phyloP scores from a whole-genome alignment of 2,888 invertebrate species.

The Lepidochitona cinerea region DNA sequence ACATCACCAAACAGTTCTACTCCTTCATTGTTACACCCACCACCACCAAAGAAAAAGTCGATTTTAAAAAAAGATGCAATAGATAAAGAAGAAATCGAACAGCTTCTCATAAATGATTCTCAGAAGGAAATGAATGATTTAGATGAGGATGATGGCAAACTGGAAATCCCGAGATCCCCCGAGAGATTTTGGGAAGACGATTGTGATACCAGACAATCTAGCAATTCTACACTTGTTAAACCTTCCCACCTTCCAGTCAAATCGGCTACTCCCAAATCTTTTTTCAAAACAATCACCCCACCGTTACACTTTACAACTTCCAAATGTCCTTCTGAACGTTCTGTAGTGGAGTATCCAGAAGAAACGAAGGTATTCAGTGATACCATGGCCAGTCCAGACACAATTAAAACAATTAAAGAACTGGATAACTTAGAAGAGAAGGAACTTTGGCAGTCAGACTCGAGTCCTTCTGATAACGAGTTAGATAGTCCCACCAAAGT shows the following conservation, averaged over 20 bases:
- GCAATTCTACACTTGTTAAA: too few relatives aligned
- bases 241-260: neutral
- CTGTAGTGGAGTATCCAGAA: constrained; percentile 42
- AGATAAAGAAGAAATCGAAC: constrained; percentile 80
- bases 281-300: neutral
- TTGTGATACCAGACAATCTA: neutral
- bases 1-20: constrained; percentile 32
- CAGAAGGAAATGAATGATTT: neutral
- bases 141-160: constrained; percentile 74
- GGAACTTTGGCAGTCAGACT: constrained; percentile 47
- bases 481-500: neutral
- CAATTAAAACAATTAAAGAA: constrained; percentile 36
- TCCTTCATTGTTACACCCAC: constrained; percentile 43
- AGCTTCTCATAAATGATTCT: constrained; percentile 78
- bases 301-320: constrained; percentile 13
- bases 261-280: neutral
- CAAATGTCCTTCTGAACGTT: constrained; percentile 36
- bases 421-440: constrained; percentile 19
- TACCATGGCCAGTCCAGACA: constrained; percentile 45
- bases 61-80: constrained; percentile 81
- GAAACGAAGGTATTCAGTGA: constrained; percentile 55
- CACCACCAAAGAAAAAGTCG: constrained; percentile 77
- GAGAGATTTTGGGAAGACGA: neutral
- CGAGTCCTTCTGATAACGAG: constrained; percentile 57
- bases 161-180: neutral